Conservation (phyloP, 2,888 invertebrate genomes). For the Ephialtes manifestator region DNA sequence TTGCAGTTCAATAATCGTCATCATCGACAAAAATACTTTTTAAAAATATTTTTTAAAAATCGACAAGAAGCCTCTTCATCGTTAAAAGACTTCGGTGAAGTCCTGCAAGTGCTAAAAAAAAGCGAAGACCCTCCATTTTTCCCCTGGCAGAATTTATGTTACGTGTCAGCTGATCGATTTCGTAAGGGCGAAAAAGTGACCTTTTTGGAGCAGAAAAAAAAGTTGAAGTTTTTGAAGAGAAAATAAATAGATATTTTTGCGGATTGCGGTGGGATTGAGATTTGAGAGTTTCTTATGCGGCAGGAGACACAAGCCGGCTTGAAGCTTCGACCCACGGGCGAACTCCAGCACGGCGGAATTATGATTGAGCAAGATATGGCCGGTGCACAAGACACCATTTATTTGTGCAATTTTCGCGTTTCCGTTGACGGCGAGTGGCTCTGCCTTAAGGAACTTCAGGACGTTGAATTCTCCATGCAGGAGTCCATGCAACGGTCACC, state of each 20-base stretch:
- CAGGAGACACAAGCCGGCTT: constrained; percentile 82
- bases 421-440: constrained; percentile 99
- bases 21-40: neutral
- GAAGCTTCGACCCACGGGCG: constrained; percentile 81
- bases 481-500: constrained; percentile 89
- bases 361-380: constrained; percentile 90
- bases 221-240: neutral
- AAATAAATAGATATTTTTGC: constrained; percentile 3
- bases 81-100: neutral
- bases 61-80: neutral
- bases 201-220: neutral
- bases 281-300: constrained; percentile 80
- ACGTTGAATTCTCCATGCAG: constrained; percentile 93
- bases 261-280: constrained; percentile 44
- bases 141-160: neutral
- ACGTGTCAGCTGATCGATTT: constrained; percentile 58
- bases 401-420: constrained; percentile 98
- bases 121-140: neutral
- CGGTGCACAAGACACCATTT: constrained; percentile 98
- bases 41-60: neutral
- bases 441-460: constrained; percentile 96
- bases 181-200: neutral
- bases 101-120: neutral
- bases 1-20: constrained; percentile 2
- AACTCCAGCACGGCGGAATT: constrained; percentile 82